Conservation (phyloP, 2,888 invertebrate genomes). For the Drosophila ezoana region DNA sequence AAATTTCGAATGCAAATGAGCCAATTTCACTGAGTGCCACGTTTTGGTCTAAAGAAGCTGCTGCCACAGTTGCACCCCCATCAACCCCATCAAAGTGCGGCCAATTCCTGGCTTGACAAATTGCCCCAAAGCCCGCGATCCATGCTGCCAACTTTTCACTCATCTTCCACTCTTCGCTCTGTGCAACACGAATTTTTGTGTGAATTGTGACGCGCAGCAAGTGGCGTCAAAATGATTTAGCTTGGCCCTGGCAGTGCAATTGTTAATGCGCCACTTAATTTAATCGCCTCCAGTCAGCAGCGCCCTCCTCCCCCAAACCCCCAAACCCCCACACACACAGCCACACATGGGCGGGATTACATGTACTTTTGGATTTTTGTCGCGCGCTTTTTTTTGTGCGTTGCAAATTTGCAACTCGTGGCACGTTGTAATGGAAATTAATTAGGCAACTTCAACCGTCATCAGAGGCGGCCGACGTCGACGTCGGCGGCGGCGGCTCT, state of each 20-base stretch:
- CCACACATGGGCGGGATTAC: constrained; percentile 14
- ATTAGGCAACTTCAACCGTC: constrained; percentile 74
- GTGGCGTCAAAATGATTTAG: constrained; percentile 82
- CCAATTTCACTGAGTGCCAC: constrained; percentile 81
- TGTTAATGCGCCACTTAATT: constrained; percentile 74
- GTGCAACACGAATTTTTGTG: constrained; percentile 53
- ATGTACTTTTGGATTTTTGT: constrained; percentile 34
- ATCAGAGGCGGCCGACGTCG: constrained; percentile 29
- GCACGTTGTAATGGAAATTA: constrained; percentile 82
- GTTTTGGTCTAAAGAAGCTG: constrained; percentile 60
- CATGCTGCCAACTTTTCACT: constrained; percentile 33
- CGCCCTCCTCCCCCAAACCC: neutral
- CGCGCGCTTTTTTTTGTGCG: constrained; percentile 25
- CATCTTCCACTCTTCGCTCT: constrained; percentile 23
- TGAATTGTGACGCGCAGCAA: constrained; percentile 70
- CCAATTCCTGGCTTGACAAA: constrained; percentile 79
- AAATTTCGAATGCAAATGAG: constrained; percentile 83
- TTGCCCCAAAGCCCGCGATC: constrained; percentile 53
- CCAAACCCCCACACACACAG: neutral
- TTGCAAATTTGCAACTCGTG: constrained; percentile 71
- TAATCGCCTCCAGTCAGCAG: constrained; percentile 47
- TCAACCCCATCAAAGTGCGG: constrained; percentile 67
- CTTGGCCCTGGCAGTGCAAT: constrained; percentile 62
- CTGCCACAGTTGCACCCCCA: constrained; percentile 15
- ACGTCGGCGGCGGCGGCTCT: constrained; percentile 23